A percentile compares a stretch with the other conserved stretches of the same genome.
Evolutionary conservation across 2,113 vertebrate genomes (phyloP).

Genomic region (Corydoras sp.): DNA sequence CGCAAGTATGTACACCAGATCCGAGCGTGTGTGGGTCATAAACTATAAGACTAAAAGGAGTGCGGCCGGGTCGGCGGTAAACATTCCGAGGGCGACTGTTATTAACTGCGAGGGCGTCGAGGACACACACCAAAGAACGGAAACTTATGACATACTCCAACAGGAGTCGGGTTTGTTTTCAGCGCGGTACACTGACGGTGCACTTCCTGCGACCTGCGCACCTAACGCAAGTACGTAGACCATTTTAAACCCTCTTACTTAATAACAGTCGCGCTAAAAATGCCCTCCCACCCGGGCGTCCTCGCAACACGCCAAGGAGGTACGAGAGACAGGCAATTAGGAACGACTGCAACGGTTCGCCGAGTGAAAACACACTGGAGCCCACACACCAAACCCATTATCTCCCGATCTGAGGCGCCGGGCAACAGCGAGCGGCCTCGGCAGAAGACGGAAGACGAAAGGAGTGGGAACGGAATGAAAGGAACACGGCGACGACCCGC

Average conservation of each 20-base stretch:
- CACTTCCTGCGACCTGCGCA: neutral
- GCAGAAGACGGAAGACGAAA: neutral
- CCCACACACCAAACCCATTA: neutral
- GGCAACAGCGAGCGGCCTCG: neutral
- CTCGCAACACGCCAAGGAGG: neutral
- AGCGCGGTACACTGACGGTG: no score
- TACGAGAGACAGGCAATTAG: neutral
- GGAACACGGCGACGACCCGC: neutral
- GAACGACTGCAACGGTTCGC: neutral
- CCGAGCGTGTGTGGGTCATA: no score
- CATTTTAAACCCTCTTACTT: constrained; percentile 19
- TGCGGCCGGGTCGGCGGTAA: no score
- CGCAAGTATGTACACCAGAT: no score
- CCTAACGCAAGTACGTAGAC: constrained; percentile 11
- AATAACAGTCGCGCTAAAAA: constrained; percentile 17
- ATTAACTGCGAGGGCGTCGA: no score
- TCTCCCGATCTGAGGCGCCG: neutral
- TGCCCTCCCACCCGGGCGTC: neutral
- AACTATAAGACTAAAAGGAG: no score
- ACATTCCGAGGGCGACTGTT: neutral
- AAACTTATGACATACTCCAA: no score
- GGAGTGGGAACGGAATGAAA: neutral
- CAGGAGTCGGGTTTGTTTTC: no score
- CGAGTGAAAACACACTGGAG: neutral
- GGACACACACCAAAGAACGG: no score